Evolutionary conservation across 2,888 invertebrate species (phyloP).

Genomic region (Thymelicus lineola): DNA sequence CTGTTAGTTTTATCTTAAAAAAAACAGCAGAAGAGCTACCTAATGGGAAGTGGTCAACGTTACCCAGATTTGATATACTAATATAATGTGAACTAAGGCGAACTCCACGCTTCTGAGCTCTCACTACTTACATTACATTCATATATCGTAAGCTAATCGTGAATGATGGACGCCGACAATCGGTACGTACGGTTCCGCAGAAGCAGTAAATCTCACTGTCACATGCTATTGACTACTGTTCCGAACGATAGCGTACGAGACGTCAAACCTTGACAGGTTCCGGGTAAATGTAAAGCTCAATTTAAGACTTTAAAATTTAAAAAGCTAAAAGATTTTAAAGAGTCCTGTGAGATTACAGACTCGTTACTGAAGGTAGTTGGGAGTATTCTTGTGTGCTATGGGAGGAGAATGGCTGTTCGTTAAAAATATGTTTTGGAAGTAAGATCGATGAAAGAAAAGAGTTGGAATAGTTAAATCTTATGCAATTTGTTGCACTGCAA

Average conservation of each 20-base stretch:
- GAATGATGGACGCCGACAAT: conserved; percentile 34
- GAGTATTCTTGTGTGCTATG: too few relatives aligned
- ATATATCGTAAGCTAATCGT: conserved; percentile 29
- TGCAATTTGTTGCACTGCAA: too few relatives aligned
- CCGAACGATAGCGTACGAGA: conserved; percentile 28
- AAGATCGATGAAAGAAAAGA: too few relatives aligned
- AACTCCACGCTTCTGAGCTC: background rate
- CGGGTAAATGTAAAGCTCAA: conserved; percentile 20
- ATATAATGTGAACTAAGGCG: background rate
- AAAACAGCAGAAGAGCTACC: too few relatives aligned
- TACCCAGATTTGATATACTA: too few relatives aligned
- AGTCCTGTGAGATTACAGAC: too few relatives aligned
- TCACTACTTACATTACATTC: background rate
- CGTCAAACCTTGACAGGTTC: conserved; percentile 25
- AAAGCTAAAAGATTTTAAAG: background rate
- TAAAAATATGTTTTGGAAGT: too few relatives aligned
- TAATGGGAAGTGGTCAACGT: too few relatives aligned
- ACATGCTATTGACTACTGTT: conserved; percentile 33
- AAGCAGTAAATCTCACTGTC: conserved; percentile 33
- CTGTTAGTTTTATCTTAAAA: too few relatives aligned
- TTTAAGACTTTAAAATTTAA: background rate
- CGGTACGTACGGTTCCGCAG: conserved; percentile 23
- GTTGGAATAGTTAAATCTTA: too few relatives aligned
- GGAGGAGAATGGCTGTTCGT: too few relatives aligned
- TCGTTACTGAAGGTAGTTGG: too few relatives aligned